These are phyloP conservation scores for Sarotherodon lohbergeri DNA, from an alignment of 2,113 vertebrate genomes.

Conservation along the genomic window DNA sequence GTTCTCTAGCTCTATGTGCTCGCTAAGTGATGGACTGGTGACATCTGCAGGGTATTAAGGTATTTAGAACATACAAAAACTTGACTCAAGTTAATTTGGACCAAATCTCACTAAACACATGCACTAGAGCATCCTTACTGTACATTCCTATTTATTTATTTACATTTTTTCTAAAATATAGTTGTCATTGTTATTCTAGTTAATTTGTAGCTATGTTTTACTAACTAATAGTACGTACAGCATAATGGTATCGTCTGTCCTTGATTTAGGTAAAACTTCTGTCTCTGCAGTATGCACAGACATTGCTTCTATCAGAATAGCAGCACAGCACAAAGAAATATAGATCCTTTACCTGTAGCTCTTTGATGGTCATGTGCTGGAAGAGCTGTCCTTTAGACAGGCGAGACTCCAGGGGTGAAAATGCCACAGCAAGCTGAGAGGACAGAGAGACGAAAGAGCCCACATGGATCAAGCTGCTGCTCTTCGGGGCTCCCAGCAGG, in stretches of 20 bases:
- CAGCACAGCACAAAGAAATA: background rate
- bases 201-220: background rate
- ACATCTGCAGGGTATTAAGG: background rate
- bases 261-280: background rate
- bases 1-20: background rate
- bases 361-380: constrained; percentile 74
- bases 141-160: background rate
- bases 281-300: background rate
- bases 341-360: constrained; percentile 76
- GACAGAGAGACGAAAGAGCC: constrained; percentile 76
- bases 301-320: background rate
- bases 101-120: background rate
- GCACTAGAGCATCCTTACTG: background rate
- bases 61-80: background rate
- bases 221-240: background rate
- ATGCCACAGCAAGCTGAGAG: constrained; percentile 74
- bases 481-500: constrained; percentile 69
- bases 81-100: background rate
- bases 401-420: constrained; percentile 71
- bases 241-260: background rate
- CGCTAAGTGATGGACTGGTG: background rate
- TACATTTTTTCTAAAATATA: background rate
- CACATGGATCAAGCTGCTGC: constrained; percentile 48
- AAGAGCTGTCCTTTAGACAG: constrained; percentile 69
- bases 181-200: background rate